Base-by-base conservation (phyloP, 2,888 invertebrate genomes). In the Phorcus lineatus region DNA sequence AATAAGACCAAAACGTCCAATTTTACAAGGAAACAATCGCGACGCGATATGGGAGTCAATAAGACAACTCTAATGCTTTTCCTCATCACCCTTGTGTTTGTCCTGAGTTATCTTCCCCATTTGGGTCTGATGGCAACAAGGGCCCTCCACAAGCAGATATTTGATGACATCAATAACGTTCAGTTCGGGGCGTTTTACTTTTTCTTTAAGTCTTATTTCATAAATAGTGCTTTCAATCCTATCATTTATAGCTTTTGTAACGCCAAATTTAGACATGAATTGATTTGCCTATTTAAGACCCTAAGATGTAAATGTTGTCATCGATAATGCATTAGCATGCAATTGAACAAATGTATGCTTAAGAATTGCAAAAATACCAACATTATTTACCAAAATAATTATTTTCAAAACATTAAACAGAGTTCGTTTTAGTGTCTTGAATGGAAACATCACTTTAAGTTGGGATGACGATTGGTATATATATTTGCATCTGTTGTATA, bases 181-280 rank as follows among this genome's bases (percentile, higher is more conserved):
- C 81, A 52, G 22, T 80, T 77, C 19, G 83, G 81, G 2, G 84
- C 80, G 6, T 86, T 85, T 31, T 82, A 81, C 11, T 83, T 87
- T 66, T 86, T 86, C 36, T 76, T 86, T 47, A 62, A 86, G 0
- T 86, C 85, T 0, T 87, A 86, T 66, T 86, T 85, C 53, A 24
- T 87, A 22, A 85, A 86, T 67, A 85, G 86, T 74, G 85, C 86
- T 1, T 79, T 88, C 13, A 88, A 88, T 66, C 87, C 88, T 0
- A 74, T 88, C 28, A 87, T 89, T 52, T 89, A 88, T 83, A 83
- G 85, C 36, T 83, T 88, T 67, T 85, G 84, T 77, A 86, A 84
- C 55, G 52, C 80, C 0, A 77, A 82, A 55, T 86, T 87, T 40
- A 80, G 83, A 28, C 55, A 67, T 0, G 83, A 81, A 1, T 82